Percentiles rank a stretch among this genome's conserved stretches.
Evolutionary conservation across 1,140 invertebrate species (phyloP).

Genomic region (Nasonia longicornis): DNA sequence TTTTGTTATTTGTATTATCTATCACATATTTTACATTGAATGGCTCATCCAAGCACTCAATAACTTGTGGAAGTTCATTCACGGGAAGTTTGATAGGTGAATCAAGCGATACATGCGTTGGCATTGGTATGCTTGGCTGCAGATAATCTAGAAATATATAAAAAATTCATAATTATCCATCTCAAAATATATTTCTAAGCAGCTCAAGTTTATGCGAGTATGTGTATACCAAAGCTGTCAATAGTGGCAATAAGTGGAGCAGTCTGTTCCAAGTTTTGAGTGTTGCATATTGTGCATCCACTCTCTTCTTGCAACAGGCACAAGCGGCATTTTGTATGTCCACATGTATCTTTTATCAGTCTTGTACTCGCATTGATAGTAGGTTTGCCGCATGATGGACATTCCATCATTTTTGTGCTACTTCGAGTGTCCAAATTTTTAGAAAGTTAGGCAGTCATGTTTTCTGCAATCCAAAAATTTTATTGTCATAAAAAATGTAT

Average conservation of each 20-base stretch:
- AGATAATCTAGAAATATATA: background rate
- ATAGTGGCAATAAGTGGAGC: conserved; percentile 41
- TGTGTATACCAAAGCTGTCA: conserved; percentile 51
- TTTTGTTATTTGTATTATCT: background rate
- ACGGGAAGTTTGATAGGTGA: background rate
- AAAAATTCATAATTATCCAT: background rate
- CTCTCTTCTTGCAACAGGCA: conserved; percentile 64
- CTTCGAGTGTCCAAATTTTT: background rate
- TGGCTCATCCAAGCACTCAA: background rate
- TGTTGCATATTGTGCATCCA: conserved; percentile 60
- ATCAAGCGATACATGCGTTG: background rate
- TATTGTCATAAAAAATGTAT: background rate
- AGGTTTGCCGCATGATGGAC: conserved; percentile 61
- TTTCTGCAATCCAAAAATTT: background rate
- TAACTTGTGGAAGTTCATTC: background rate
- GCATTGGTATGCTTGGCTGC: background rate
- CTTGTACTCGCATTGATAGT: conserved; percentile 59
- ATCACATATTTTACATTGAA: background rate
- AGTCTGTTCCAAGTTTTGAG: conserved; percentile 27
- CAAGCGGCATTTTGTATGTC: conserved; percentile 64
- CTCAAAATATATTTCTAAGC: background rate
- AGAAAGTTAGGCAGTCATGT: conserved; percentile 17
- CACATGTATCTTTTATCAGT: conserved; percentile 62
- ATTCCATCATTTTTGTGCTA: conserved; percentile 48
- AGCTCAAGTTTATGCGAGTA: background rate